A percentile compares a stretch with the other conserved stretches of the same genome.
Conservation (phyloP, 30 jellyfish, hydroid and myxozoan genomes). For the Hydra vulgaris region DNA sequence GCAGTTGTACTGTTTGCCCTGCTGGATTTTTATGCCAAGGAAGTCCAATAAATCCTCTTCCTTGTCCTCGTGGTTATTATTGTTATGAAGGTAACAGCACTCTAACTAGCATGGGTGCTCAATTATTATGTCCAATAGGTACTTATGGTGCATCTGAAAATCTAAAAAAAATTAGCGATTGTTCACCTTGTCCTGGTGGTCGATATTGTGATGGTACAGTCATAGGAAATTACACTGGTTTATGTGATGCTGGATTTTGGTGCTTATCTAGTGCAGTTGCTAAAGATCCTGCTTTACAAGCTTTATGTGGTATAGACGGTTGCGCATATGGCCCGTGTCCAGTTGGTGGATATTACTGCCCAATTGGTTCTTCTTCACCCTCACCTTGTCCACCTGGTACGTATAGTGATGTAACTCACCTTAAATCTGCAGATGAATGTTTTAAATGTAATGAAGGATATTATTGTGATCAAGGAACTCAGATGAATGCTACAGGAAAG, state of each 20-base stretch:
- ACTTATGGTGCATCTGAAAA: slow-evolving; percentile 74
- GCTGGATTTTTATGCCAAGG: slow-evolving; percentile 76
- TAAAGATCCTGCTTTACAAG: slow-evolving; percentile 39
- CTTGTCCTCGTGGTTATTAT: slow-evolving; percentile 85
- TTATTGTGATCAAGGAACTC: slow-evolving; percentile 89
- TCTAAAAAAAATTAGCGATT: slow-evolving; percentile 29
- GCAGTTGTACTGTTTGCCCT: slow-evolving; percentile 75
- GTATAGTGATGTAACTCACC: slow-evolving; percentile 63
- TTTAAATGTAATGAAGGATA: slow-evolving; percentile 74
- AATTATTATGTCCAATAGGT: slow-evolving; percentile 76
- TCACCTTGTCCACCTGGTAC: slow-evolving; percentile 92
- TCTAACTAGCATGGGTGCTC: slow-evolving; percentile 28
- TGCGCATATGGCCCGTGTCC: slow-evolving; percentile 82
- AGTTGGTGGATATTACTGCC: slow-evolving; percentile 89
- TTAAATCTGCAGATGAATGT: slow-evolving; percentile 58
- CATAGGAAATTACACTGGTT: slow-evolving; percentile 56
- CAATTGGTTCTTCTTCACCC: slow-evolving; percentile 70
- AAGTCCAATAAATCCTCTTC: slow-evolving; percentile 54
- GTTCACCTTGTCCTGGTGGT: slow-evolving; percentile 86
- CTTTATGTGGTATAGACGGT: slow-evolving; percentile 21
- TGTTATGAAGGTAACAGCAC: slow-evolving; percentile 79
- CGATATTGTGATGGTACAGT: slow-evolving; percentile 57
- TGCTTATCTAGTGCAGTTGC: slow-evolving; percentile 52
- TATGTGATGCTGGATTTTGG: slow-evolving; percentile 88
- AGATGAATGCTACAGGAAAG: slow-evolving; percentile 53